A percentile compares a stretch with the other conserved stretches of the same genome.
phyloP scores from a whole-genome alignment of 2,797 vertebrate species.

The Amazona finschi region DNA sequence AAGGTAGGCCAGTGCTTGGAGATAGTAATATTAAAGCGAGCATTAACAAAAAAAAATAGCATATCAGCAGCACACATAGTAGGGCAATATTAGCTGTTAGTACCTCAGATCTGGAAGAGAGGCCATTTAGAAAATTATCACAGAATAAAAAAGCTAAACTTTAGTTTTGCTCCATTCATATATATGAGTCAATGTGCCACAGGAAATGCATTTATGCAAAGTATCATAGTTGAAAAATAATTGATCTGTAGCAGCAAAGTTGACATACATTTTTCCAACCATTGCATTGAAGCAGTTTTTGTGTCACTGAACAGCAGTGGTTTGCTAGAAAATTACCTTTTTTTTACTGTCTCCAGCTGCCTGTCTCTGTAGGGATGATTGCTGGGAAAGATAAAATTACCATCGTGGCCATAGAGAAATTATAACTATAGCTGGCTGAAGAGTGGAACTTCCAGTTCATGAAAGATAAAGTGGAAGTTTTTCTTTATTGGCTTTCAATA shows the following conservation, averaged over 20 bases:
- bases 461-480: neutral
- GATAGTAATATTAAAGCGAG: neutral
- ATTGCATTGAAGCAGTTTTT: neutral
- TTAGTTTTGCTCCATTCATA: neutral
- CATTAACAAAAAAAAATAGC: neutral
- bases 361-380: neutral
- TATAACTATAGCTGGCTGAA: neutral
- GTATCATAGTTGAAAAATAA: neutral
- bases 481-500: neutral
- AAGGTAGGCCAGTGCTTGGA: neutral
- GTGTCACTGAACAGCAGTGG: neutral
- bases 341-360: neutral
- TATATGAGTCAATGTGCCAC: neutral
- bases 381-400: neutral
- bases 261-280: neutral
- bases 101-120: neutral
- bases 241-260: neutral
- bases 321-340: neutral
- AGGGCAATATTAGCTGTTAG: neutral
- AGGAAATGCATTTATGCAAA: neutral
- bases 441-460: neutral
- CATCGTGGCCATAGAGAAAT: fast-evolving
- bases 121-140: neutral
- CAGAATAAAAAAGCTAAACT: neutral
- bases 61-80: neutral